Conservation (phyloP, 2,797 vertebrate species). For the Chrysocyon brachyurus region DNA sequence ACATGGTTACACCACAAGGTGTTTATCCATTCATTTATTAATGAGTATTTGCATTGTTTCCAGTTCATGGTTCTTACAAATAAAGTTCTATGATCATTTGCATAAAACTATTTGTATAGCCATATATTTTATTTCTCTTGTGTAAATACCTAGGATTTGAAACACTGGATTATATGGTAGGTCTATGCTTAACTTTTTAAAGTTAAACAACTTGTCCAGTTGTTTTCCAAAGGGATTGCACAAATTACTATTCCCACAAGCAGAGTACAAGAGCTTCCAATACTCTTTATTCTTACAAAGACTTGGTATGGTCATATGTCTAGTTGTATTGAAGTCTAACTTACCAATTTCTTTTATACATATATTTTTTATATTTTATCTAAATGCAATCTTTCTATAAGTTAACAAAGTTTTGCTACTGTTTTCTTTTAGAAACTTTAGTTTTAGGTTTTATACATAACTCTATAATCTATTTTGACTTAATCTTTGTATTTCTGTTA, state of each 20-base stretch:
- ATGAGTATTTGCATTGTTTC: not conserved
- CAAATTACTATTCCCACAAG: not conserved
- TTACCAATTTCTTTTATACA: not conserved
- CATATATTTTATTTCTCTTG: not conserved
- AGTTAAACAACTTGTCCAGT: not conserved
- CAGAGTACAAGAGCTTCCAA: not conserved
- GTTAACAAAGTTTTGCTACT: not conserved
- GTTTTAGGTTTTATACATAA: not conserved
- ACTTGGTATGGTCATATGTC: not conserved
- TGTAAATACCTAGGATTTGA: not conserved
- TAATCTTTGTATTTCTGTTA: not conserved
- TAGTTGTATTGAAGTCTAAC: not conserved
- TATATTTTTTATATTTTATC: not conserved
- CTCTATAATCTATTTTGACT: not conserved
- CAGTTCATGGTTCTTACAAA: not conserved
- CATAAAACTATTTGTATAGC: not conserved
- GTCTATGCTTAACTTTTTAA: not conserved
- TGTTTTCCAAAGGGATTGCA: not conserved
- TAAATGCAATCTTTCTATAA: not conserved
- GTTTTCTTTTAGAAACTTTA: not conserved
- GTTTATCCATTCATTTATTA: not conserved
- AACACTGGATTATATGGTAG: not conserved
- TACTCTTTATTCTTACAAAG: not conserved
- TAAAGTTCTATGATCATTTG: not conserved
- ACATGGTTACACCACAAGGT: not conserved